Base-by-base conservation (phyloP, 2,888 invertebrate genomes). In the Drosophila antonietae region DNA sequence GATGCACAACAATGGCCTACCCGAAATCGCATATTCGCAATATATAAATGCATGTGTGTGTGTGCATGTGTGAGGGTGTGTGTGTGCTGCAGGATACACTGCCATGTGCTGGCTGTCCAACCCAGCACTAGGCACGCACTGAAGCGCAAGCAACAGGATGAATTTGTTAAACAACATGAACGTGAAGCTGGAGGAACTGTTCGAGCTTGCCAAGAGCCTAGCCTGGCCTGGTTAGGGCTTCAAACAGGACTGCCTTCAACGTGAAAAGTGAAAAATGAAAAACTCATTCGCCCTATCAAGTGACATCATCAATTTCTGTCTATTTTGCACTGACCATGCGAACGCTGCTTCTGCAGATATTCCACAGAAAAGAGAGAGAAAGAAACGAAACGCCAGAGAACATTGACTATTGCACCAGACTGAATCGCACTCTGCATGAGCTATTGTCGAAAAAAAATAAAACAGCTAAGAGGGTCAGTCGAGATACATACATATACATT, bases 281-380 rank as follows among this genome's bases (percentile, higher is more conserved):
- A 90, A 83, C 89, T 86, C 90, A 88, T 86, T 88, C 86, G 83
- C 83, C 86, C 79, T 89, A 90, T 90, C 89, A 90, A 90, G 89
- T 90, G 90, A 88, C 90, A 90, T 90, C 89, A 90, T 90, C 90
- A 90, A 90, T 90, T 88, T 89, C 88, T 88, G 88, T 90, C 88
- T 83, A 90, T 88, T 90, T 90, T 88, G 78, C 68, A 77, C 78
- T 81, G 67, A 55, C 66, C 75, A 71, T 67, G 35, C 73, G 60
- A 75, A 71, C 70, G 65, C 65, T 56, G 44, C 60, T 56, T 55
- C 52, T 59, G 55, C 65, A 31, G 14, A 57, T 52, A 51, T 66
- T 18, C 64, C 43, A 46, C 33, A 31, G 18, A 73, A 67, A 39
- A 57, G 61, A 9, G 14, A 41, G 15, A n/a, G 31, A 12, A 47